Evolutionary conservation across 1,140 invertebrate species (phyloP), one percentile per base, ranked within the genome.

Genomic region (Andricus grossulariae): DNA sequence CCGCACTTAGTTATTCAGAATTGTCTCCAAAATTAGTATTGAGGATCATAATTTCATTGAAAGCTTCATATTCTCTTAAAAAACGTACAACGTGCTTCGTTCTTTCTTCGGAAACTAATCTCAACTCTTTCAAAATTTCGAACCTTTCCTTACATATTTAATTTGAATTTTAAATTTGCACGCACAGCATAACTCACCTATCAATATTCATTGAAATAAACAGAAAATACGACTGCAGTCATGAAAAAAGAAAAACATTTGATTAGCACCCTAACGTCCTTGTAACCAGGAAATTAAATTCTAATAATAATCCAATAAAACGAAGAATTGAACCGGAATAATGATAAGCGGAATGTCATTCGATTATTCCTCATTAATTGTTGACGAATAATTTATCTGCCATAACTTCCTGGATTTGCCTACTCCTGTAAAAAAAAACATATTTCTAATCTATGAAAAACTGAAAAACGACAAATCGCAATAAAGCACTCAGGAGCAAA

Each of bases 281-380:
- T 16, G n/a, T 16, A 66, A 66, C 15, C 32, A 45, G 60, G 60
- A 45, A 66, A 45, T 66, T 21, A 16, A 66, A 66, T 66, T 39
- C 60, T 39, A 66, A 66, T 66, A 66, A 66, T 66, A 66, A 66
- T 66, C 25, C 15, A 66, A 66, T 66, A 66, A 66, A 66, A 66
- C 32, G 15, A 66, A 66, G 60, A 66, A 66, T 66, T 39, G 60
- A 66, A 66, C 60, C 60, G 60, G 60, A 66, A 66, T 66, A 66
- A 25, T 66, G 57, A 60, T 60, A 60, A 60, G 55, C 55, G 55
- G 55, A 66, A 66, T 66, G 57, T 66, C 57, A 39, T 32, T 66
- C 57, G 57, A 66, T 66, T 45, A 66, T 66, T 66, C 25, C 57
- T 66, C 25, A 66, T 66, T 66, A 66, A 66, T 66, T 66, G 25